Base-by-base conservation (phyloP, 2,113 vertebrate species). In the Regulus satrapa region DNA sequence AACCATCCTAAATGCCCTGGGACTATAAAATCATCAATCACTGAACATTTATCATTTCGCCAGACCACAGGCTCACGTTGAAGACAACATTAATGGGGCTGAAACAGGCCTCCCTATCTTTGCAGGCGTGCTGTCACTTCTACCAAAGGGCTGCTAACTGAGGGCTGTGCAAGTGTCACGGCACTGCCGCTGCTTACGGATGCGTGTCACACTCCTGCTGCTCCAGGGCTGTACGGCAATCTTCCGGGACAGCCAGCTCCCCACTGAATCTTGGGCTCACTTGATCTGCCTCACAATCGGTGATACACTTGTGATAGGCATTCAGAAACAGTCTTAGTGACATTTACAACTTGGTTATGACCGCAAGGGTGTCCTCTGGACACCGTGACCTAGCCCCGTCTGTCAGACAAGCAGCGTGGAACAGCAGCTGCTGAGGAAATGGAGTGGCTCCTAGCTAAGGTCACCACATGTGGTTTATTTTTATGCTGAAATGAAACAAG, bases 21-120 rank as follows among this genome's bases (percentile, higher is more conserved):
- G 97, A 97, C 89, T 88, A 92, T 90, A 97, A 97, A 98, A 98
- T 98, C 98, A 98, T 98, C 98, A 98, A 98, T 98, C 98, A 98
- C 85, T 97, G 94, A 98, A 97, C 97, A 97, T 97, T 98, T 96
- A 97, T 98, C 97, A 97, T 98, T 98, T 97, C 95, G 95, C 90
- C 94, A 98, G 97, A 94, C 96, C 55, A 26, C 88, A 97, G 98
- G 97, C 94, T 97, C 97, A 88, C 94, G 83, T 85, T 89, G 32
- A 95, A 95, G 94, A 88, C 96, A 97, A 97, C 98, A 97, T 97
- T 98, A 98, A 98, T 96, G 88, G 93, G 96, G 85, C 92, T 97
- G 95, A 95, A 98, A 96, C 69, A 94, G 95, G 94, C 90, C 96
- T 96, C 88, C 88, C 79, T 88, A 86, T 96, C 97, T 97, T 92